Conservation (phyloP, 1,140 invertebrate genomes). For the Nylanderia fulva region DNA sequence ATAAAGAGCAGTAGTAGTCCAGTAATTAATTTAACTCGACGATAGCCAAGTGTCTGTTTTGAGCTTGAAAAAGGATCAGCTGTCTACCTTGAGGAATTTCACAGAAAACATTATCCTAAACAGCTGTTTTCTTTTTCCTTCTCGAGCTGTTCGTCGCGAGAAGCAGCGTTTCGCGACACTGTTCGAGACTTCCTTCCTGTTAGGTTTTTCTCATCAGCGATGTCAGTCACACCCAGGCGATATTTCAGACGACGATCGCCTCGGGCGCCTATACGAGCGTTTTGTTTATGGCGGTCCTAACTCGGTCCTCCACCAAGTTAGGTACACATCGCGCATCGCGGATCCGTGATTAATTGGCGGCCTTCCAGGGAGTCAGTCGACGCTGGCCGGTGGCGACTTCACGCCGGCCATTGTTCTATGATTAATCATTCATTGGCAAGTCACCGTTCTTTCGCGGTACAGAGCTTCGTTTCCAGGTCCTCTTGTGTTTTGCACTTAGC, state of each 20-base stretch:
- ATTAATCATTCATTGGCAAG: conserved; percentile 81
- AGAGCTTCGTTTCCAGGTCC: conserved; percentile 67
- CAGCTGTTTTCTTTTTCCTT: not conserved
- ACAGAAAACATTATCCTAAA: not conserved
- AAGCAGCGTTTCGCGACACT: conserved; percentile 13
- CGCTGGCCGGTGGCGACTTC: conserved; percentile 69
- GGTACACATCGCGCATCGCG: conserved; percentile 70
- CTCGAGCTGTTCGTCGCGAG: conserved; percentile 4
- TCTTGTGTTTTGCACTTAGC: conserved; percentile 40
- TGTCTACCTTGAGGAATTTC: conserved; percentile 12
- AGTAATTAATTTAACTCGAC: not conserved
- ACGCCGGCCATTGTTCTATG: conserved; percentile 78
- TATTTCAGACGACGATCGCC: conserved; percentile 75
- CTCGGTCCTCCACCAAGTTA: conserved; percentile 71
- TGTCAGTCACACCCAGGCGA: conserved; percentile 77
- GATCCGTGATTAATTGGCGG: conserved; percentile 81
- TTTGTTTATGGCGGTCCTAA: conserved; percentile 80
- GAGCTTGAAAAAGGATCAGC: no score
- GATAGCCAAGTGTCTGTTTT: not conserved
- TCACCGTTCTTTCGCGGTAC: conserved; percentile 70
- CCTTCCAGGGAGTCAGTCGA: conserved; percentile 79
- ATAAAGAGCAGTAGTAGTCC: no score
- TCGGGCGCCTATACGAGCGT: conserved; percentile 66
- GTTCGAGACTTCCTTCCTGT: conserved; percentile 65
- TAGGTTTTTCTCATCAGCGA: conserved; percentile 66